phyloP scores from a whole-genome alignment of 2,113 vertebrate genomes.

The Cyrtonyx montezumae region DNA sequence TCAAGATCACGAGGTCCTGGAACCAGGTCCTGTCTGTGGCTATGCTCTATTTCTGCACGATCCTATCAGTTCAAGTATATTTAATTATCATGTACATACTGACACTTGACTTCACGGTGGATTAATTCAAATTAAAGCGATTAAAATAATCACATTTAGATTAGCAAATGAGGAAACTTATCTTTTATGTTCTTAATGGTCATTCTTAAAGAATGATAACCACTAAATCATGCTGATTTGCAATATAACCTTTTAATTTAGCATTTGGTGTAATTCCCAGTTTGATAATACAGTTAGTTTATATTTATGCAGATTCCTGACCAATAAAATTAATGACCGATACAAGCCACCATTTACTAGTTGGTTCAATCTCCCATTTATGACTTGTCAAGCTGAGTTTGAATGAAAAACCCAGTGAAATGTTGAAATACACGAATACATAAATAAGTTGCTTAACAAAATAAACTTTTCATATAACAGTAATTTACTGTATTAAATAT shows the following conservation, averaged over 20 bases:
- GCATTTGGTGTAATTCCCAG: not conserved
- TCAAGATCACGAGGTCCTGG: not conserved
- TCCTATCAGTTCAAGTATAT: not conserved
- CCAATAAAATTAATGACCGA: not conserved
- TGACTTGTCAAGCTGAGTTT: not conserved
- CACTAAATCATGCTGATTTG: constrained; percentile 6
- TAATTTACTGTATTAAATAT: not conserved
- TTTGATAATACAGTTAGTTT: not conserved
- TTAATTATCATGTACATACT: constrained; percentile 24
- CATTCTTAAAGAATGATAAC: constrained; percentile 20
- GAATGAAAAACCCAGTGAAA: not conserved
- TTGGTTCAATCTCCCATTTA: not conserved
- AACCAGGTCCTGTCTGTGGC: not conserved
- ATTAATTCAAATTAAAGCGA: constrained; percentile 53
- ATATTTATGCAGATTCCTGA: not conserved
- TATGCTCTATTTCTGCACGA: not conserved
- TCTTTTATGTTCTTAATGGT: constrained; percentile 37
- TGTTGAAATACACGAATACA: not conserved
- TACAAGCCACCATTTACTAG: not conserved
- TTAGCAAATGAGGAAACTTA: constrained; percentile 43
- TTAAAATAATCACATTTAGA: constrained; percentile 55
- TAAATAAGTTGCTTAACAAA: not conserved
- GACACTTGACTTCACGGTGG: constrained; percentile 31
- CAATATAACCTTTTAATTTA: constrained; percentile 18
- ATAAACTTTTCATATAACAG: not conserved